phyloP scores from a whole-genome alignment of 2,888 invertebrate genomes.

The Thera obeliscata region DNA sequence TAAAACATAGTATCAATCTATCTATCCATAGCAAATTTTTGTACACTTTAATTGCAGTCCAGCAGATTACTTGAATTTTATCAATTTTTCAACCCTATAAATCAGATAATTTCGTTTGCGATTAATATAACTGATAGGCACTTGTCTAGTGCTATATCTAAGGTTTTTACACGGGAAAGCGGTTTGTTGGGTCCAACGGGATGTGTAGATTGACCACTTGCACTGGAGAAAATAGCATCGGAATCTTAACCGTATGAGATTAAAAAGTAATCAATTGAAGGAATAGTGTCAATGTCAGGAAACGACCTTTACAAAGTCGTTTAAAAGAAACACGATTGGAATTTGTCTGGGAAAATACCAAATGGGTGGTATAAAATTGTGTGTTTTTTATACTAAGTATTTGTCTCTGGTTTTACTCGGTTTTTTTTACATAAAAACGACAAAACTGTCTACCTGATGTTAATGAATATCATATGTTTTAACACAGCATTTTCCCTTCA shows the following conservation, averaged over 20 bases:
- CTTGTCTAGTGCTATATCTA: conserved; percentile 7
- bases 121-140: background rate
- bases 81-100: too few species aligned
- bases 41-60: too few species aligned
- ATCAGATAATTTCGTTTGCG: background rate
- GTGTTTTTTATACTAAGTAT: background rate
- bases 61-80: too few species aligned
- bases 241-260: conserved; percentile 9
- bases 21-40: too few species aligned
- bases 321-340: background rate
- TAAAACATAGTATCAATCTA: too few species aligned
- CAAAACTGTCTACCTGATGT: too few species aligned
- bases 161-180: conserved; percentile 32
- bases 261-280: conserved; percentile 2
- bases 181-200: conserved; percentile 25
- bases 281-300: conserved; percentile 26
- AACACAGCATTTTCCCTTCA: conserved; percentile 1
- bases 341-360: background rate
- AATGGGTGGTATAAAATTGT: background rate
- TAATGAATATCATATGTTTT: too few species aligned
- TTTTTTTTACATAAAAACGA: too few species aligned
- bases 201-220: conserved; percentile 28
- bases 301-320: background rate
- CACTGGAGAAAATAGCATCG: conserved; percentile 19
- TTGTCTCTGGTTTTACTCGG: too few species aligned